These are phyloP conservation scores for Cryptocephalus moraei DNA, from an alignment of 2,888 invertebrate genomes.

Conservation along the genomic window DNA sequence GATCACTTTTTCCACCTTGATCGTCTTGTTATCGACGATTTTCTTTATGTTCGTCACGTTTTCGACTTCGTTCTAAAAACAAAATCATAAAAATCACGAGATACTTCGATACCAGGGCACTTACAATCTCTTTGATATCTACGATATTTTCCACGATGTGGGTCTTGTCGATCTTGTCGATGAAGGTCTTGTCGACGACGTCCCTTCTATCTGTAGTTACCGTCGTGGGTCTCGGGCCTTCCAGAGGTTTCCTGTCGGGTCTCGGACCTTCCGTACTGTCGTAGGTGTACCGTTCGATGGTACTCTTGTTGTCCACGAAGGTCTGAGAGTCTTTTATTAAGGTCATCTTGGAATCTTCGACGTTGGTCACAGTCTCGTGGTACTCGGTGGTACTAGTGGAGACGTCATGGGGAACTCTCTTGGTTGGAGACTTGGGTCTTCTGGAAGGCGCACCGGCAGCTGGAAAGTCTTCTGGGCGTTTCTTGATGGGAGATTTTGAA, in stretches of 20 bases:
- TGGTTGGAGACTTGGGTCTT: constrained; percentile 1
- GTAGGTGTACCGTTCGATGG: constrained; percentile 23
- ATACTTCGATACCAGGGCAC: constrained; percentile 13
- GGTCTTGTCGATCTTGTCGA: constrained; percentile 41
- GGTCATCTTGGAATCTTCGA: constrained; percentile 24
- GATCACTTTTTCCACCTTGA: constrained; percentile 38
- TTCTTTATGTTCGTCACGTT: constrained; percentile 35
- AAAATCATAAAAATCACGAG: background rate
- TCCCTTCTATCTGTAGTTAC: constrained; percentile 6
- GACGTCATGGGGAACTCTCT: constrained; percentile 10
- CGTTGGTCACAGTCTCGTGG: constrained; percentile 21
- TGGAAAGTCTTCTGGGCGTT: constrained; percentile 4
- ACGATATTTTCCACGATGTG: constrained; percentile 48
- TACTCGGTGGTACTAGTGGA: constrained; percentile 22
- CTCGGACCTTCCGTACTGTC: constrained; percentile 1
- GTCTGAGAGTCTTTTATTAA: constrained; percentile 24
- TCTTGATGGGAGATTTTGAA: background rate
- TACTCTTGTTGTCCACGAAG: constrained; percentile 21
- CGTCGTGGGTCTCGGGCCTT: background rate
- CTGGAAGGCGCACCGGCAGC: constrained; percentile 6
- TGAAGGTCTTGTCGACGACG: constrained; percentile 10
- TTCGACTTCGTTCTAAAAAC: constrained; percentile 33
- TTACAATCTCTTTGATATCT: constrained; percentile 46
- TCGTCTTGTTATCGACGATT: constrained; percentile 43
- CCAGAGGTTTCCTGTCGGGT: background rate